Conservation (phyloP, 2,113 vertebrate genomes). For the Aphyosemion australe region DNA sequence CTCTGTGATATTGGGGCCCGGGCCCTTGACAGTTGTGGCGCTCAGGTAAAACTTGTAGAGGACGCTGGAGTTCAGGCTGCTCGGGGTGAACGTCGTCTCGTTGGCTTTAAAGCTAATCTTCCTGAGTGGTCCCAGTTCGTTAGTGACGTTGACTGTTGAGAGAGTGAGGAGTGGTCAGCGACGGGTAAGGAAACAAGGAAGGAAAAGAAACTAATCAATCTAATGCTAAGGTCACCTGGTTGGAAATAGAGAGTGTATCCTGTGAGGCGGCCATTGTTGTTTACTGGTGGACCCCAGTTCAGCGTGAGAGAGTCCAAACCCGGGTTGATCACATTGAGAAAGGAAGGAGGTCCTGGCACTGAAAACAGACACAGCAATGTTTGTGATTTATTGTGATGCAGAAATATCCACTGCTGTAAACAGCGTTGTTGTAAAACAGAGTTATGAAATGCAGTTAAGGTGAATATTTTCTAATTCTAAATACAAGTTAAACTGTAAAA, state of each 20-base stretch:
- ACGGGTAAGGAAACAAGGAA: neutral
- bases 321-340: constrained; percentile 82
- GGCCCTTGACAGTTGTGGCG: constrained; percentile 87
- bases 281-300: constrained; percentile 88
- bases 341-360: constrained; percentile 90
- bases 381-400: too few relatives aligned
- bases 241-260: constrained; percentile 92
- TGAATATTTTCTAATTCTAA: too few relatives aligned
- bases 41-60: constrained; percentile 93
- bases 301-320: constrained; percentile 88
- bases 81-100: constrained; percentile 85
- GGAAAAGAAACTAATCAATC: neutral
- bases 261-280: constrained; percentile 87
- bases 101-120: constrained; percentile 85
- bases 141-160: constrained; percentile 83
- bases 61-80: constrained; percentile 89
- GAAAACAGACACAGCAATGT: constrained; percentile 18
- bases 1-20: constrained; percentile 84
- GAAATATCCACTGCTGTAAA: too few relatives aligned
- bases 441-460: too few relatives aligned
- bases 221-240: constrained; percentile 70
- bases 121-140: constrained; percentile 85
- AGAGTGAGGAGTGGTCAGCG: neutral
- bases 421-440: too few relatives aligned
- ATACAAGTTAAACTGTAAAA: too few relatives aligned